Conservation (phyloP, 2,888 invertebrate genomes). For the Apamea crenata region DNA sequence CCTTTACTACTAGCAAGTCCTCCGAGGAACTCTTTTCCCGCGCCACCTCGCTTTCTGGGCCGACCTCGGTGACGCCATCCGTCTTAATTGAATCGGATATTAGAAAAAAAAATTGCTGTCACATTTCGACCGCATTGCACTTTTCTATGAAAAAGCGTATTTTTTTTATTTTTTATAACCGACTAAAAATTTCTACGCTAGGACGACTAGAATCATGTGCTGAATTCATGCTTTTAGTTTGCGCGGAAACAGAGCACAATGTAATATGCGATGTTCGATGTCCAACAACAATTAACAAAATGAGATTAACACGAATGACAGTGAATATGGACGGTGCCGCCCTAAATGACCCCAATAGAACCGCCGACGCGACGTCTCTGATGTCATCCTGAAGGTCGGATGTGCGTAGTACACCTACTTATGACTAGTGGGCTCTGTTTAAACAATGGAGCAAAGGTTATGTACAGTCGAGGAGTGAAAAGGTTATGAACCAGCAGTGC, state of each 20-base stretch:
- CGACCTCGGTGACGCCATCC: no score
- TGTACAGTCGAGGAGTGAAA: background rate
- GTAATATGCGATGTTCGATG: conserved; percentile 34
- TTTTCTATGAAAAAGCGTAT: no score
- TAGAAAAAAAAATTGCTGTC: no score
- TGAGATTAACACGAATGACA: conserved; percentile 15
- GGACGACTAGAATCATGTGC: background rate
- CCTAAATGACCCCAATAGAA: conserved; percentile 26
- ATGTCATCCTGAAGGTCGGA: conserved; percentile 45
- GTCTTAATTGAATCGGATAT: no score
- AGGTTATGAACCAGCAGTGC: no score
- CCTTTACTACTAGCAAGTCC: no score
- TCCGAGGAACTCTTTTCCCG: no score
- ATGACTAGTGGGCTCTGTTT: conserved; percentile 3
- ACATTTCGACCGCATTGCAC: no score
- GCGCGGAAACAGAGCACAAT: background rate
- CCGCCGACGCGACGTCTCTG: conserved; percentile 12
- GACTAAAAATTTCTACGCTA: no score
- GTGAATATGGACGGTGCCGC: background rate
- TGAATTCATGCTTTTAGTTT: background rate
- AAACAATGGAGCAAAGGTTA: background rate
- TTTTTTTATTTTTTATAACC: no score
- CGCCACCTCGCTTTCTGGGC: no score
- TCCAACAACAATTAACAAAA: conserved; percentile 14
- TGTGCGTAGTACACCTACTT: background rate